phyloP scores from a whole-genome alignment of 1,140 invertebrate genomes.

The Medauroidea extradentata region DNA sequence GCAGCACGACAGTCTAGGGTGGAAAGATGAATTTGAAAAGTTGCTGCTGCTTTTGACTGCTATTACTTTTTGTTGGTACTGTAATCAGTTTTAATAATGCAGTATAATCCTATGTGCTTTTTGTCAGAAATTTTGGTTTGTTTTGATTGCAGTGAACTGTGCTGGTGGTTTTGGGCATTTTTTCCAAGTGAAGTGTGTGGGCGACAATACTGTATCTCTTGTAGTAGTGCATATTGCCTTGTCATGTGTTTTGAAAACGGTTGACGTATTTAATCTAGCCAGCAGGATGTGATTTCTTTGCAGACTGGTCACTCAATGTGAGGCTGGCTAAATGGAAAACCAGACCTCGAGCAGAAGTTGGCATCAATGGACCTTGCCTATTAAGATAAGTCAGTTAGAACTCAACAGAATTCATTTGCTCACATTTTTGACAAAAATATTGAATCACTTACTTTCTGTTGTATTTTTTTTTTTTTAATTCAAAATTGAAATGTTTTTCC shows the following conservation, averaged over 20 bases:
- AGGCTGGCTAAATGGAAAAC: constrained; percentile 2
- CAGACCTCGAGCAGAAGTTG: background rate
- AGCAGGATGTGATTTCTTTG: constrained; percentile 3
- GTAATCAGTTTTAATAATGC: no score
- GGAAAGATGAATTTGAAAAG: no score
- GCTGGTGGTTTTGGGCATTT: background rate
- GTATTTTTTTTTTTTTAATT: background rate
- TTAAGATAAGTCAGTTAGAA: constrained; percentile 3
- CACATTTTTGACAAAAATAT: no score
- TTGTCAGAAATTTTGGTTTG: no score
- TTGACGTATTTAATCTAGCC: background rate
- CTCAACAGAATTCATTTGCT: no score
- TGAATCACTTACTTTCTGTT: no score
- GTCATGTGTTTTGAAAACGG: background rate
- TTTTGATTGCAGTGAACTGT: background rate
- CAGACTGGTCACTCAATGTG: background rate
- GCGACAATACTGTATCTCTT: no score
- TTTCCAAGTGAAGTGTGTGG: no score
- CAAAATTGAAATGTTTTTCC: background rate
- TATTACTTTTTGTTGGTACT: no score
- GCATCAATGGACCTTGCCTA: background rate
- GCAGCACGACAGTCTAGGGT: no score
- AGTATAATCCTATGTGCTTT: no score
- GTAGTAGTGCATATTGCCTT: background rate
- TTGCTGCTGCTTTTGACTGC: no score